Conservation (phyloP, 2,888 invertebrate species). For the Drosophila colorata region DNA sequence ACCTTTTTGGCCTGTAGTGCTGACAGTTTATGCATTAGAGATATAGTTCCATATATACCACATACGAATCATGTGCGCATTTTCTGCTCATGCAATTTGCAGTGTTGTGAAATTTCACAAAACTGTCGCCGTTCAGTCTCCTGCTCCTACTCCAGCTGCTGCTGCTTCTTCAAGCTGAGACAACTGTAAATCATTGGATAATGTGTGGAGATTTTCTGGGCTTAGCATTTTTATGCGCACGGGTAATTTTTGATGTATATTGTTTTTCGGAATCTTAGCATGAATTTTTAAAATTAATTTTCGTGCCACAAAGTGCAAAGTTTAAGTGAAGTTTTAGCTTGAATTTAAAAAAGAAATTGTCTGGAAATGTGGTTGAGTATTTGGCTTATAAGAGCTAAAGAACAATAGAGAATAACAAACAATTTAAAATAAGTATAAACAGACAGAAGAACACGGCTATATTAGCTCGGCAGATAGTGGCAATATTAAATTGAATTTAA, state of each 20-base stretch:
- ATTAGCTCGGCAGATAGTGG: too few species aligned
- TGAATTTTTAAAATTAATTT: constrained; percentile 23
- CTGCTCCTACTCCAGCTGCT: background rate
- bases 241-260: constrained; percentile 22
- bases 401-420: background rate
- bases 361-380: background rate
- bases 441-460: too few species aligned
- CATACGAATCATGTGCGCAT: constrained; percentile 6
- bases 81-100: constrained; percentile 55
- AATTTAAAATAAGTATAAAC: too few species aligned
- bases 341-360: background rate
- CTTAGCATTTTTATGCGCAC: constrained; percentile 7
- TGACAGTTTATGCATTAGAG: constrained; percentile 34
- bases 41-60: constrained; percentile 2
- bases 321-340: background rate
- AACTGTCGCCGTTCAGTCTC: constrained; percentile 29
- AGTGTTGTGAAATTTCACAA: constrained; percentile 66
- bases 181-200: constrained; percentile 52
- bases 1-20: constrained; percentile 31
- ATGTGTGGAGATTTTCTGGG: constrained; percentile 44
- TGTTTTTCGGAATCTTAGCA: constrained; percentile 1
- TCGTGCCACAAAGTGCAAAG: background rate
- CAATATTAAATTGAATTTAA: too few species aligned
- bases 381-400: background rate
- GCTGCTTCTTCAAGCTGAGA: constrained; percentile 23